phyloP scores from a whole-genome alignment of 2,113 vertebrate genomes.

The Grallaria varia region DNA sequence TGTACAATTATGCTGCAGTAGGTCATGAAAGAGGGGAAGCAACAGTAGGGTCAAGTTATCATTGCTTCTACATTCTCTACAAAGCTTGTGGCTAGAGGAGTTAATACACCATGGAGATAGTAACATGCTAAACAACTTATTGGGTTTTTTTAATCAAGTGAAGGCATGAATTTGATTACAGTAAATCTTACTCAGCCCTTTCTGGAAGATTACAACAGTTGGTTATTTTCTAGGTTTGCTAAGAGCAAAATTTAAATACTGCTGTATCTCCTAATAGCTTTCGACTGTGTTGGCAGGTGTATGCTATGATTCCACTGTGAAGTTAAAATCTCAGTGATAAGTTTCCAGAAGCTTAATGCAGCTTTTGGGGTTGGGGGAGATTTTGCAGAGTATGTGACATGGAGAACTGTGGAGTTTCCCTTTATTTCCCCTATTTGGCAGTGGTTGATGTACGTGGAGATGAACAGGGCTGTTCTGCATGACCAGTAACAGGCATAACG shows the following conservation, averaged over 20 bases:
- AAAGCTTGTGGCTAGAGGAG: neutral
- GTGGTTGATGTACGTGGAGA: neutral
- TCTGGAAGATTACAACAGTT: neutral
- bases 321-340: neutral
- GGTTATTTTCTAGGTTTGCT: neutral
- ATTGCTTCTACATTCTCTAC: neutral
- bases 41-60: neutral
- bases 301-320: neutral
- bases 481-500: neutral
- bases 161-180: neutral
- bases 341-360: neutral
- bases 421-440: neutral
- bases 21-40: neutral
- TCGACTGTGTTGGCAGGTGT: neutral
- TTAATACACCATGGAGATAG: neutral
- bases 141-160: neutral
- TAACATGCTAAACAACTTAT: neutral
- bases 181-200: neutral
- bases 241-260: neutral
- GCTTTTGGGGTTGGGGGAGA: neutral
- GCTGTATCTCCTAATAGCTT: neutral
- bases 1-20: neutral
- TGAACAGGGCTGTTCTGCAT: neutral
- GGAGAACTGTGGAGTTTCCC: neutral
- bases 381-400: neutral